Evolutionary conservation across 2,113 vertebrate genomes (phyloP), one percentile per base, ranked within the genome.

Genomic region (Bubalus kerabau): DNA sequence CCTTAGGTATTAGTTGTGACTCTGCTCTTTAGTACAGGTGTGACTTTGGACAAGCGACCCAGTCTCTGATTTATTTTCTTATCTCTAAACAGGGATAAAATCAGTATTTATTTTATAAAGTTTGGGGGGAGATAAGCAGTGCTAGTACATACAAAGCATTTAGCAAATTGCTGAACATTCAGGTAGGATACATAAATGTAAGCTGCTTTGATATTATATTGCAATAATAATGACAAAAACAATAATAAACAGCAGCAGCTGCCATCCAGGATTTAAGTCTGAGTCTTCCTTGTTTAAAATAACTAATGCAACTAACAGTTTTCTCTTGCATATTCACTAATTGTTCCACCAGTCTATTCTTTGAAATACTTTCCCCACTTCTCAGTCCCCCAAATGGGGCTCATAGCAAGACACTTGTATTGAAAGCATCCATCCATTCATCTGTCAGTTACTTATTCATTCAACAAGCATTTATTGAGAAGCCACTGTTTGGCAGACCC

Each of bases 141-240:
- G 30, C 36, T 71, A 60, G 57, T 28, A 98, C 98, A 98, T 98
- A 98, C 98, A 99, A 99, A 87, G 13, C 62, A 74, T 32, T 89
- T 64, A 96, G 40, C 30, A 71, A 87, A 52, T 46, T 91, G 14
- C 99, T 98, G 97, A 98, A 98, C 98, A 99, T 99, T 48, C 28
- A 57, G 36, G 80, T 91, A 95, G 56, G 28, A 36, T n/a, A 52
- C 5, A 43, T 56, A 8, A 40, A 19, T 71, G 26, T 59, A 26
- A 84, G 17, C 32, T 76, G 43, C 46, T 80, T 16, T 59, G 62
- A 54, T 23, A 59, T 74, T 91, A 48, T 32, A 67, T 81, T 91
- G 19, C 40, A 40, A 6, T n/a, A 4, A 62, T 43, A 83, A 93
- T 82, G 57, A 24, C 46, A 28, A 10, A 40, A 62, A 87, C 62